These are phyloP conservation scores for Paratrypauchen microcephalus DNA, from an alignment of 2,797 vertebrate genomes.

Conservation along the genomic window DNA sequence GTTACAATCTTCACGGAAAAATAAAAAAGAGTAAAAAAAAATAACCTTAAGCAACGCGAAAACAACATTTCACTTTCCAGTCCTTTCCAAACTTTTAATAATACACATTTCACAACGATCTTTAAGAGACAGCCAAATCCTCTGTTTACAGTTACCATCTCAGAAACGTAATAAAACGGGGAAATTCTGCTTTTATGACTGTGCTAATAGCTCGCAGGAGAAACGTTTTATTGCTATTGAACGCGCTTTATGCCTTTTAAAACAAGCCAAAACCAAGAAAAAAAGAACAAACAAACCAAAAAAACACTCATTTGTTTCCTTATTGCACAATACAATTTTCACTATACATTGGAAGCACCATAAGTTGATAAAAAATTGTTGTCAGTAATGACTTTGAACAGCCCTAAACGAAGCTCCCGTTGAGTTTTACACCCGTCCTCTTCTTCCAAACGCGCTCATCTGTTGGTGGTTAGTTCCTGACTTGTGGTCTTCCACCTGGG, in stretches of 20 bases:
- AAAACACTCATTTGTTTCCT: slow-evolving; percentile 29
- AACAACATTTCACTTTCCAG: slow-evolving; percentile 18
- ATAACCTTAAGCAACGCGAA: slow-evolving; percentile 29
- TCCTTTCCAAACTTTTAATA: slow-evolving; percentile 2
- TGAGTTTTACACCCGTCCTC: slow-evolving; percentile 21
- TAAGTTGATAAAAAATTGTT: slow-evolving; percentile 38
- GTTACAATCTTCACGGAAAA: too few relatives aligned
- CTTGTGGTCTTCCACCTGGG: slow-evolving; percentile 49
- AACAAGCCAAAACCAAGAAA: slow-evolving; percentile 29
- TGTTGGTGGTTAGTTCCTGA: slow-evolving; percentile 41
- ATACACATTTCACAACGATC: slow-evolving; percentile 43
- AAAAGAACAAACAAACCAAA: too few relatives aligned
- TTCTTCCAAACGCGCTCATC: slow-evolving; percentile 30
- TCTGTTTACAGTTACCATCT: slow-evolving; percentile 20
- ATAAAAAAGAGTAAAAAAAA: too few relatives aligned
- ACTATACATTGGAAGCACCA: slow-evolving; percentile 61
- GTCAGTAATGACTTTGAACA: slow-evolving; percentile 1
- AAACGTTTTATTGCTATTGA: slow-evolving; percentile 33
- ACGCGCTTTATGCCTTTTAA: slow-evolving; percentile 28
- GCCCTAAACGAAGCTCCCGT: slow-evolving; percentile 23
- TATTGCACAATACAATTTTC: slow-evolving; percentile 20
- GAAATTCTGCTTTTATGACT: slow-evolving; percentile 33
- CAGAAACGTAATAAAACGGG: slow-evolving; percentile 26
- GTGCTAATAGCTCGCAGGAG: slow-evolving; percentile 31
- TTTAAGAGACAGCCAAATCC: slow-evolving; percentile 26